phyloP scores from a whole-genome alignment of 2,888 invertebrate genomes.

The Phanerotoma sp. region DNA sequence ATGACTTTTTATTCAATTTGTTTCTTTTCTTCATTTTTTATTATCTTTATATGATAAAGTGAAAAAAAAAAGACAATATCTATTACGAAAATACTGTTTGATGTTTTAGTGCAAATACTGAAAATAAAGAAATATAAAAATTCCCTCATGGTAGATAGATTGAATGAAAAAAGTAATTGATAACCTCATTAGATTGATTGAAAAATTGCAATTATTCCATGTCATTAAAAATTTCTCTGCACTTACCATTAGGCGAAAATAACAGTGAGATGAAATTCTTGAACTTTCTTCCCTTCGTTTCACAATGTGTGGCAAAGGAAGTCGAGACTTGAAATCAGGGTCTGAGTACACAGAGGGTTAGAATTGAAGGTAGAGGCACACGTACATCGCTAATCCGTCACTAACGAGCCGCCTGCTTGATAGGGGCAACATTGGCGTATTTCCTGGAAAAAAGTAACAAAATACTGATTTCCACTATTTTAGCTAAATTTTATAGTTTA shows the following conservation, averaged over 20 bases:
- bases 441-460: neutral
- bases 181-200: too few relatives aligned
- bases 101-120: conserved; percentile 7
- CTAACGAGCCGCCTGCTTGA: conserved; percentile 59
- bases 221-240: too few relatives aligned
- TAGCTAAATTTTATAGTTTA: too few relatives aligned
- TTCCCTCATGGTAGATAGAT: neutral
- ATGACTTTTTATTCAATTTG: conserved; percentile 4
- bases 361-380: conserved; percentile 49
- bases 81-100: neutral
- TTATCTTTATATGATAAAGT: neutral
- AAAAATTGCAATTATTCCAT: too few relatives aligned
- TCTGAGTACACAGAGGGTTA: conserved; percentile 46
- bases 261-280: conserved; percentile 35
- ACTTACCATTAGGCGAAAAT: neutral
- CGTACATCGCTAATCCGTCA: conserved; percentile 62
- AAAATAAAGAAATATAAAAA: neutral
- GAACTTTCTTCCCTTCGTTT: conserved; percentile 32
- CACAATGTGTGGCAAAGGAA: conserved; percentile 39
- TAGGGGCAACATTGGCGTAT: conserved; percentile 44
- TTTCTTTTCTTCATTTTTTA: too few relatives aligned
- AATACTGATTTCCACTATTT: too few relatives aligned
- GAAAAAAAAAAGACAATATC: neutral
- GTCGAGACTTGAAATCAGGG: conserved; percentile 38
- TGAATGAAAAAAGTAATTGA: neutral